phyloP scores from a whole-genome alignment of 30 jellyfish, hydroid and myxozoan species.

The Aurelia coerulea region DNA sequence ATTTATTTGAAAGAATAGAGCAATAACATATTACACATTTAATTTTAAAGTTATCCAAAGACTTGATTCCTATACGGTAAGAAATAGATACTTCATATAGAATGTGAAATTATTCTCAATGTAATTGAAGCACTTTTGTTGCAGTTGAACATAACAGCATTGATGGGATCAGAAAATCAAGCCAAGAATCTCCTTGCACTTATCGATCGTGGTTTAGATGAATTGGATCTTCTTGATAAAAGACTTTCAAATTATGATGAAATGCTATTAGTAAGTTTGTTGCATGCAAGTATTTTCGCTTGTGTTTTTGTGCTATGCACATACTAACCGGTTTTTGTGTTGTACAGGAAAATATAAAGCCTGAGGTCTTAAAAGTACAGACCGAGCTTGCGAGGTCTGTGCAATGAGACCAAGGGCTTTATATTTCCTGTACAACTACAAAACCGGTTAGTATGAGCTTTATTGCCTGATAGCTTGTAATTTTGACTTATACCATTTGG shows the following conservation, averaged over 20 bases:
- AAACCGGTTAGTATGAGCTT: too few species aligned
- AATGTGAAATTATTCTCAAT: background rate
- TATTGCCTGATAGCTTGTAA: too few species aligned
- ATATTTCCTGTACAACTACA: too few species aligned
- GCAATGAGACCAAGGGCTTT: too few species aligned
- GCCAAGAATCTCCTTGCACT: constrained; percentile 73
- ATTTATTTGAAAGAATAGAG: too few species aligned
- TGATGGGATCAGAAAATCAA: constrained; percentile 97
- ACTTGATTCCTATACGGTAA: background rate
- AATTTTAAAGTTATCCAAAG: too few species aligned
- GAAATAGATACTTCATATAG: background rate
- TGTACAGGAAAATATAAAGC: too few species aligned
- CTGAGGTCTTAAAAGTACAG: too few species aligned
- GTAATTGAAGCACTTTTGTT: background rate
- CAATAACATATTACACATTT: too few species aligned
- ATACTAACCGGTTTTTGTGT: too few species aligned
- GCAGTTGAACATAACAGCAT: constrained; percentile 84
- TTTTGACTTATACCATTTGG: too few species aligned
- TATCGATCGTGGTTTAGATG: constrained; percentile 82
- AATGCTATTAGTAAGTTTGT: constrained; percentile 58
- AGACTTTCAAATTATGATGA: constrained; percentile 79
- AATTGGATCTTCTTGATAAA: constrained; percentile 73
- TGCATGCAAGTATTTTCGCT: background rate
- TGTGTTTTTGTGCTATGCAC: background rate
- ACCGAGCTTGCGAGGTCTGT: too few species aligned